Evolutionary conservation across 2,113 vertebrate genomes (phyloP), one percentile per base, ranked within the genome.

Genomic region (Sciurus niger): DNA sequence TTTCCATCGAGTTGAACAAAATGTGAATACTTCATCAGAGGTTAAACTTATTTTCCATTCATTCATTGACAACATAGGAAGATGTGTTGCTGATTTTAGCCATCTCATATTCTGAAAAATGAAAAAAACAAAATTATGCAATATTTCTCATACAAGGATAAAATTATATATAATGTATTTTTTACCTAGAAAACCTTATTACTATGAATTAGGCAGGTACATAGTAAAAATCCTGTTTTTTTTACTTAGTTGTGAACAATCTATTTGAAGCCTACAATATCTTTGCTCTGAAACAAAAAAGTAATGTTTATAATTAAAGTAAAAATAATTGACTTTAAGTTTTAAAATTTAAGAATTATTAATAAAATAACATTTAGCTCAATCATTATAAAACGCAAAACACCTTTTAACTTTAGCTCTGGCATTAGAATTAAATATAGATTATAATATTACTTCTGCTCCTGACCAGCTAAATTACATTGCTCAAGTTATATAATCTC

Each of bases 1-100:
- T 84, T 94, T 60, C 2, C 34, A 72, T 1, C 94, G 55, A 83
- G 79, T 60, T 96, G 86, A 94, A 83, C 11, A 80, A 90, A 89
- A 73, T 78, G 74, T 91, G 88, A 86, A 6, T 94, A 89, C 86
- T 93, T 94, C 83, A 70, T 72, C 10, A 74, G 24, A 30, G 37
- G 91, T 87, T 14, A 91, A 43, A 86, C 8, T 60, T 48, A 85
- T 37, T 79, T 97, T 84, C 16, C 65, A 28, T 93, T 94, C 18
- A 94, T 40, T 93, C 28, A 60, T 10, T 76, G 30, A 28, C 1
- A 96, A 25, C 2, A n/a, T 53, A 85, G 11, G 17, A 95, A 94
- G 73, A 88, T 84, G 24, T 3, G 6, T 11, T 30, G 94, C 65
- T 20, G 95, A 37, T 76, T 24, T 60, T 28, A 72, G 73, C 22